Percentiles rank a stretch among this genome's conserved stretches.
Conservation (phyloP, 2,888 invertebrate species). For the Exephanes ischioxanthus region DNA sequence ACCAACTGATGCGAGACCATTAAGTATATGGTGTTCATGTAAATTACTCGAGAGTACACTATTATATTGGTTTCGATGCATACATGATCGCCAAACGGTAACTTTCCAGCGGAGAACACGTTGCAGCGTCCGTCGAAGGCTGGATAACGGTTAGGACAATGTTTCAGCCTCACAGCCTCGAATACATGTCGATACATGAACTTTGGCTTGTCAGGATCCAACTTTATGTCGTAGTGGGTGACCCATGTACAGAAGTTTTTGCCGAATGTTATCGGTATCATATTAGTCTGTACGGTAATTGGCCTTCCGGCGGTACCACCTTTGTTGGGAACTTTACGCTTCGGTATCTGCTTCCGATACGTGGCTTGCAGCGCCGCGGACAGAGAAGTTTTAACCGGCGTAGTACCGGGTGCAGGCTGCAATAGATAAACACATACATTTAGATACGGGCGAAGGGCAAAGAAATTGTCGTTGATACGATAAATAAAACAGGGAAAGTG, state of each 20-base stretch:
- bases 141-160: slow-evolving; percentile 85
- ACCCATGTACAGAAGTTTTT: slow-evolving; percentile 84
- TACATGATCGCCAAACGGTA: slow-evolving; percentile 84
- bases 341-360: slow-evolving; percentile 72
- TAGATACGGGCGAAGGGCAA: neutral
- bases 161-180: slow-evolving; percentile 76
- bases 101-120: slow-evolving; percentile 86
- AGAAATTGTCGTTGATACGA: neutral
- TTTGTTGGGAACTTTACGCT: slow-evolving; percentile 63
- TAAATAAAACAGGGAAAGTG: neutral
- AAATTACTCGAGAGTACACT: neutral
- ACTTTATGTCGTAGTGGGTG: slow-evolving; percentile 93
- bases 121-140: slow-evolving; percentile 92
- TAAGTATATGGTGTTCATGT: neutral
- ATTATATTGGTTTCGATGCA: neutral
- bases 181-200: slow-evolving; percentile 87
- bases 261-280: slow-evolving; percentile 87
- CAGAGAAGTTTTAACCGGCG: slow-evolving; percentile 48
- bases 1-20: slow-evolving; percentile 65
- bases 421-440: neutral
- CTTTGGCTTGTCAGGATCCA: slow-evolving; percentile 90
- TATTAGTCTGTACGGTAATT: slow-evolving; percentile 88
- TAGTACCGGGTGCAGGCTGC: neutral
- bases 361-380: slow-evolving; percentile 41
- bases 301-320: slow-evolving; percentile 84